Base-by-base conservation (phyloP, 2,113 vertebrate species). In the Sebastes schlegelii region DNA sequence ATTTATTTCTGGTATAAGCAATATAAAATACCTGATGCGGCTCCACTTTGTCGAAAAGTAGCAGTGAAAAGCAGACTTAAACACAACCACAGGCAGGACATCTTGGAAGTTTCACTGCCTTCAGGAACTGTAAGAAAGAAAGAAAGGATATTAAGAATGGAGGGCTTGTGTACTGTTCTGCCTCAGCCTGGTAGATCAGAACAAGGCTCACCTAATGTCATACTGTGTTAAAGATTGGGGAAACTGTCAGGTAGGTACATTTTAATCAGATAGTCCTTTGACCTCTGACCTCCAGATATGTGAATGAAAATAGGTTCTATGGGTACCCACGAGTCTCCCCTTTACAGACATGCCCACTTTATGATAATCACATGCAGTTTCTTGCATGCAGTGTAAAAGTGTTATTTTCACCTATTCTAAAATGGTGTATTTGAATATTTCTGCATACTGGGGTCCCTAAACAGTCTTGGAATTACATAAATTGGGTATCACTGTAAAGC, bases 21-120 rank as follows among this genome's bases (percentile, higher is more conserved):
- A 63, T 13, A 43, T 64, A 8, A 79, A 46, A 4, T 46, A 86
- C 87, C 12, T 51, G 52, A 13, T 26, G 62, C 16, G 8, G n/a
- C 51, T 2, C 11, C 45, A 68, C 10, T 51, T 49, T 23, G 73
- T 8, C 45, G 11, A n/a, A 26, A 40, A 26, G 43, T 2, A 10
- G 51, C 16, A 11, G 26, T 16, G 19, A 0, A 80, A 51, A 83
- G 11, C 52, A 89, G 58, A 71, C 2, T 62, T 45, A 61, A 8
- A 23, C 1, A 19, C 0, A 21, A 52, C 58, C 63, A 58, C 48
- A 13, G 12, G 17, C 0, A 3, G 26, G 5, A 75, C 87, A 89
- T 89, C 6, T 2, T 78, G 34, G 13, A 58, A 16, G 17, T 13
- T 71, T 10, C 40, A 43, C 26, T 8, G 46, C 63, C 48, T 26